Conservation (phyloP, 2,113 vertebrate species). For the Phrynosoma blainvillii region DNA sequence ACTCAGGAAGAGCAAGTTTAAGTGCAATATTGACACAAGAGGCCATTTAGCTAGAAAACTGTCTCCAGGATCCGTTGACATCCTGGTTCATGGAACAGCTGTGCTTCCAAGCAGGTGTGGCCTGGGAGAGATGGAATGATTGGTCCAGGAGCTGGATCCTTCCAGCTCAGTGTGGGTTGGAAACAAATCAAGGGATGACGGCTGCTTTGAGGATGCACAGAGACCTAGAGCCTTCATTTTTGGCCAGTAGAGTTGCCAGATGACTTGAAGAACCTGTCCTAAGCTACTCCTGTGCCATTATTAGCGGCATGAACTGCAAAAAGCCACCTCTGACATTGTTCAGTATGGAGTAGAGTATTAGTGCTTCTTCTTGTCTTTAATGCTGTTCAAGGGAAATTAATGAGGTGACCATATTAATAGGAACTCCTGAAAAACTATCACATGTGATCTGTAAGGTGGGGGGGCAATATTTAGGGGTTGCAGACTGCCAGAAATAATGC, state of each 20-base stretch:
- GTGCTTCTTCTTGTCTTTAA: too few species aligned
- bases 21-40: slow-evolving; percentile 72
- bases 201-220: not conserved
- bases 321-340: not conserved
- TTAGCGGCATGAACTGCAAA: not conserved
- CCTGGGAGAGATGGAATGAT: slow-evolving; percentile 26
- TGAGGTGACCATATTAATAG: not conserved
- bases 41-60: slow-evolving; percentile 67
- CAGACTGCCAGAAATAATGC: too few species aligned
- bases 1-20: slow-evolving; percentile 58
- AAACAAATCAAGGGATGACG: not conserved
- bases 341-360: not conserved
- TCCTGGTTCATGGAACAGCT: slow-evolving; percentile 45
- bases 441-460: not conserved
- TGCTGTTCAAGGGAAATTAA: not conserved
- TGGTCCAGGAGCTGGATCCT: not conserved
- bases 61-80: slow-evolving; percentile 65
- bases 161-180: not conserved
- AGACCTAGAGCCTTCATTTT: not conserved
- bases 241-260: not conserved
- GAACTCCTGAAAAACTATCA: not conserved
- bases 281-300: not conserved
- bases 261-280: not conserved
- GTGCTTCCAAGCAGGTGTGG: slow-evolving; percentile 50
- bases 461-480: too few species aligned